Evolutionary conservation across 1,140 invertebrate species (phyloP), one percentile per base, ranked within the genome.

Genomic region (Octopus bimaculoides): DNA sequence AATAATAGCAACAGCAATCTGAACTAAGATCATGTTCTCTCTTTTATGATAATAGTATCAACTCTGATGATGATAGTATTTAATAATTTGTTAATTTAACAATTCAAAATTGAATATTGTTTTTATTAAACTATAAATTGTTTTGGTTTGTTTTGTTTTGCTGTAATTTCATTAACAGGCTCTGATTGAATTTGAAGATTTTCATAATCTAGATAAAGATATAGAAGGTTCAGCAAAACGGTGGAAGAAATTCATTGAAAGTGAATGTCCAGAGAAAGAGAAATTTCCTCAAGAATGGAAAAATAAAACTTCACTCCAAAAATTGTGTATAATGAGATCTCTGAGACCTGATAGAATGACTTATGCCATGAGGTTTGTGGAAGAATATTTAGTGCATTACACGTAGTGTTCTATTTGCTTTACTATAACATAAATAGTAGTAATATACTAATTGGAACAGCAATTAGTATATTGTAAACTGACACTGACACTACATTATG

Each of bases 221-320:
- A 97, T 98, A 83, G 96, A 98, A 90, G 96, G 93, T 61, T 96
- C 95, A 5, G 93, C 95, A 4, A 98, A 97, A 87, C 91, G 96
- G 77, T 98, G 97, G 96, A 96, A 97, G 86, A 97, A 97, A 89
- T 93, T 97, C 82, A 94, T 97, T 0, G 96, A 98, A 90, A 94
- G 94, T 80, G 96, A 98, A 87, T 94, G 93, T 87, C 96, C 97
- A 12, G 96, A 98, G 90, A 93, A 94, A 83, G 96, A 97, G 89
- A 97, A 97, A 88, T 95, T 98, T 87, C 97, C 96, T 5, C 96
- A 96, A 80, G 96, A 98, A 90, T 98, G 97, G 97, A 98, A 98
- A 89, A 97, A 95, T 86, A 97, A 97, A 91, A 95, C 95, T 12
- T 93, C 95, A 0, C 88, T 98, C 5, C 96, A 98, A 87, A 92